These are phyloP conservation scores for Calypte anna DNA, from an alignment of 2,113 vertebrate genomes.

Conservation along the genomic window DNA sequence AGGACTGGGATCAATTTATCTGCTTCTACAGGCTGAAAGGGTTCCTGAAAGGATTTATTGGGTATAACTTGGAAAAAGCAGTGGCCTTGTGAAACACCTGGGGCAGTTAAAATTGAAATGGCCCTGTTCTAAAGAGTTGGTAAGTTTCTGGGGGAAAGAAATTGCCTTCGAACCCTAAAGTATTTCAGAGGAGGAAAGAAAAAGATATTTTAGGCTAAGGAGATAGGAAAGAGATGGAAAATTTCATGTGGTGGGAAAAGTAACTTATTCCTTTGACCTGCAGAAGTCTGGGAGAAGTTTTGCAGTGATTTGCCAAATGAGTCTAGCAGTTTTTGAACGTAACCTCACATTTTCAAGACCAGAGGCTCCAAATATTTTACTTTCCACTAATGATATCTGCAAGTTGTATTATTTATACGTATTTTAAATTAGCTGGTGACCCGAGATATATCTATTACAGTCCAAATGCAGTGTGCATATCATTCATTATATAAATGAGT, in stretches of 20 bases:
- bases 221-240: neutral
- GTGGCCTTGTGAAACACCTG: neutral
- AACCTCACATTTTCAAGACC: neutral
- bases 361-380: neutral
- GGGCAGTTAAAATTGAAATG: neutral
- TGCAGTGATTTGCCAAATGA: neutral
- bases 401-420: slow-evolving; percentile 7
- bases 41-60: neutral
- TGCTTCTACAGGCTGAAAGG: neutral
- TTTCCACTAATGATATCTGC: neutral
- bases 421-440: slow-evolving; percentile 45
- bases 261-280: neutral
- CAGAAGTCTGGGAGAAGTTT: neutral
- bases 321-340: neutral
- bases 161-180: neutral
- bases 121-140: neutral
- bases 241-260: neutral
- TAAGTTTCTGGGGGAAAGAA: neutral
- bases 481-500: slow-evolving; percentile 53
- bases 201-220: neutral
- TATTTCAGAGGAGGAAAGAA: neutral
- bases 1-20: neutral
- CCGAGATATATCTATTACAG: slow-evolving; percentile 9
- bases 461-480: slow-evolving; percentile 39
- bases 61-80: neutral